Base-by-base conservation (phyloP, 2,888 invertebrate genomes). In the Deilephila elpenor region DNA sequence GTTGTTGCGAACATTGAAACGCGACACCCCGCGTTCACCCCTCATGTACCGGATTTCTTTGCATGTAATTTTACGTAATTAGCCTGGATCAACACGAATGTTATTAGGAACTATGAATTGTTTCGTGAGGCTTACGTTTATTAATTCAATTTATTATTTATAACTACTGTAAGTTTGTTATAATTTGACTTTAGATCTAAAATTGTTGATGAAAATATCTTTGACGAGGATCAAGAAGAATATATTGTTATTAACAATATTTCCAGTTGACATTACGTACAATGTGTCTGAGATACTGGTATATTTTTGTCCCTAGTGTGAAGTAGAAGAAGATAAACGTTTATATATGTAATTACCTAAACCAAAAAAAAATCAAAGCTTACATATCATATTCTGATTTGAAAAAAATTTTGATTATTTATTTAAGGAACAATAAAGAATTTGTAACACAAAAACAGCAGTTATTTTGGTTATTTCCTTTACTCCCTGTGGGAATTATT, bases 1-100 rank as follows among this genome's bases (percentile, higher is more conserved):
- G 79, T 77, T 74, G 74, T 74, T 72, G 76, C 73, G 76, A 75
- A 77, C 77, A 77, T 74, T 75, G 74, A 79, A 70, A 70, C 67
- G 14, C 67, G 67, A 67, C 51, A 51, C 67, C 25, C 56, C 51
- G 5, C 34, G 25, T 51, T 67, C 51, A 17, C 51, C 67, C 67
- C 51, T 51, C 51, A 44, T 51, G 25, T 67, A 44, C 25, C 64
- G 25, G 25, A 67, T 29, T 25, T 67, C 44, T 67, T 67, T 67
- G 67, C 29, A 51, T 67, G 67, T 67, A 51, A 44, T 67, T 67
- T 67, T 44, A 67, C 44, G 6, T 20, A 67, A 67, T 67, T 25
- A 25, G 67, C 44, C 44, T 67, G 20, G 25, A 64, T 67, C 44
- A 67, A 51, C 51, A 67, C 51, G 25, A 67, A 67, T 51, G 51